Percentiles rank a stretch among this genome's conserved stretches.
Conservation (phyloP, 2,888 invertebrate genomes). For the Dichetophora obliterata region DNA sequence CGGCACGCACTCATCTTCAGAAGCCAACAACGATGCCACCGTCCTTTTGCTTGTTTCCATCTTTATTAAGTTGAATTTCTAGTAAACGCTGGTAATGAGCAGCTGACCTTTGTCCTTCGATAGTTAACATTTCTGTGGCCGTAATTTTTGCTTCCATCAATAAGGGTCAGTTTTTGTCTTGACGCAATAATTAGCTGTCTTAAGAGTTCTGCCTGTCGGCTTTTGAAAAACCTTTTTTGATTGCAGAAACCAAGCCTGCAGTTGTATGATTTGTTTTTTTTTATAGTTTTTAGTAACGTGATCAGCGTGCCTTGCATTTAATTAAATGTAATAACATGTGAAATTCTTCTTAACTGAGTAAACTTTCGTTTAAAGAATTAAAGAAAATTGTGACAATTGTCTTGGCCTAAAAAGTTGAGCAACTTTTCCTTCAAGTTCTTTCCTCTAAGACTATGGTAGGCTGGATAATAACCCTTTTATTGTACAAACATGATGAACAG, state of each 20-base stretch:
- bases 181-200: constrained; percentile 13
- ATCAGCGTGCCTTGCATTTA: background rate
- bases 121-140: background rate
- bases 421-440: too few relatives aligned
- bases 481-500: too few relatives aligned
- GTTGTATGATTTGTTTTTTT: background rate
- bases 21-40: too few relatives aligned
- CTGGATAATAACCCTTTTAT: too few relatives aligned
- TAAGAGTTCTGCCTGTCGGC: background rate
- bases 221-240: background rate
- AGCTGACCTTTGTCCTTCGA: constrained; percentile 27
- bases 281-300: background rate
- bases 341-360: too few relatives aligned
- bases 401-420: too few relatives aligned
- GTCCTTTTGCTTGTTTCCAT: background rate
- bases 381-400: too few relatives aligned
- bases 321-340: background rate
- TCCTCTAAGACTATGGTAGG: too few relatives aligned
- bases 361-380: too few relatives aligned
- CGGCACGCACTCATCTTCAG: constrained; percentile 15
- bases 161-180: background rate
- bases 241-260: background rate
- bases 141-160: background rate
- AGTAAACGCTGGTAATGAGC: background rate
- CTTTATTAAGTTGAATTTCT: background rate